Percentiles rank a stretch among this genome's conserved stretches.
These are phyloP conservation scores for Cephus runcator DNA, from an alignment of 2,888 invertebrate species.

Conservation along the genomic window DNA sequence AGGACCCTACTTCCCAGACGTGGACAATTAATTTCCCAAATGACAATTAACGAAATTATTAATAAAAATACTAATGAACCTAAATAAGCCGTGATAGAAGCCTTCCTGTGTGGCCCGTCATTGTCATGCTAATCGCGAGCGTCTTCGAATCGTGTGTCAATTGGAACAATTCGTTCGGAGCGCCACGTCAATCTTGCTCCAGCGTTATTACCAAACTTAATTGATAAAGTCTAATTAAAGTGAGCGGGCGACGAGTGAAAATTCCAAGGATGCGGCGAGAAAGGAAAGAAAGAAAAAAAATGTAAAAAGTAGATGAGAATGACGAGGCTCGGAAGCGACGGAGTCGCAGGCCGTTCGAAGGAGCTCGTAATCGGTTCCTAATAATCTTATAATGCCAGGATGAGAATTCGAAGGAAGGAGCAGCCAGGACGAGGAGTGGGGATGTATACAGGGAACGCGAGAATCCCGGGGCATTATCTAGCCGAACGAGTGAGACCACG, in stretches of 20 bases:
- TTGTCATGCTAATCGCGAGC: constrained; percentile 42
- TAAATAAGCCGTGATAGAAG: constrained; percentile 60
- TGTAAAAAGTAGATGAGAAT: constrained; percentile 21
- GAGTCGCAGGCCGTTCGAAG: constrained; percentile 11
- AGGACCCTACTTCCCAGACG: constrained; percentile 46
- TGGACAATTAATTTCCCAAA: constrained; percentile 57
- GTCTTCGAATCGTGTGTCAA: constrained; percentile 51
- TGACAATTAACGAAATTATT: constrained; percentile 59
- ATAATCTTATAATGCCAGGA: not conserved
- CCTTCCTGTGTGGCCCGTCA: constrained; percentile 62
- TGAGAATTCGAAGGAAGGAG: constrained; percentile 2
- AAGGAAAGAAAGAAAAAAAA: not conserved
- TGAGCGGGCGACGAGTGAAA: constrained; percentile 26
- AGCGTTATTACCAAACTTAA: not conserved
- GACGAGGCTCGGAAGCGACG: not conserved
- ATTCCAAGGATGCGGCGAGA: constrained; percentile 6
- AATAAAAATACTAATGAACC: constrained; percentile 58
- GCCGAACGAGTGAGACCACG: constrained; percentile 50
- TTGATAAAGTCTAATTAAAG: constrained; percentile 1
- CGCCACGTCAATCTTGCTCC: constrained; percentile 3
- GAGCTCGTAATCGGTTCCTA: constrained; percentile 4
- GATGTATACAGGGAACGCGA: not conserved
- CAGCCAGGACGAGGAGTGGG: constrained; percentile 1
- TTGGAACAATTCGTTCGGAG: constrained; percentile 42
- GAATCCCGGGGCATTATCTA: constrained; percentile 27